A percentile compares a stretch with the other conserved stretches of the same genome.
phyloP scores from a whole-genome alignment of 2,888 invertebrate genomes.

The Bibio marci region DNA sequence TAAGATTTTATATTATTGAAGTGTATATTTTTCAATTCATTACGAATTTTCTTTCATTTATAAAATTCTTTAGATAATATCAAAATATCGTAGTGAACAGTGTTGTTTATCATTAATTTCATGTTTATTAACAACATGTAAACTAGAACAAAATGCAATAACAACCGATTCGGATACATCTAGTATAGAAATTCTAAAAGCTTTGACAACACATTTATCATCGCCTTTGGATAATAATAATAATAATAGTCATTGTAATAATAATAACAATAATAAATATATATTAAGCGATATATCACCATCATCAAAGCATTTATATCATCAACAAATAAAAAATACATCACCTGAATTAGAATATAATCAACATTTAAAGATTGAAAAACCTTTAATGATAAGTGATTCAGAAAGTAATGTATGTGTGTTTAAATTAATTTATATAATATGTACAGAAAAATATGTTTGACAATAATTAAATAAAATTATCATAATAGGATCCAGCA shows the following conservation, averaged over 20 bases:
- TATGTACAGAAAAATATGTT: no score
- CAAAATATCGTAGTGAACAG: constrained; percentile 48
- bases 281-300: background rate
- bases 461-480: constrained; percentile 3
- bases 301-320: background rate
- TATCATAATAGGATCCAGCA: constrained; percentile 8
- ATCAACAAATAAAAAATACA: constrained; percentile 1
- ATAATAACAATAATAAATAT: background rate
- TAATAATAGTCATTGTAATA: background rate
- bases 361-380: background rate
- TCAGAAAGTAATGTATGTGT: constrained; percentile 4
- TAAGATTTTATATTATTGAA: constrained; percentile 17
- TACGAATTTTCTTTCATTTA: background rate
- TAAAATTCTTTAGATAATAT: constrained; percentile 32
- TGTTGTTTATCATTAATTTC: constrained; percentile 44
- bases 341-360: background rate
- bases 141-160: constrained; percentile 9
- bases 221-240: constrained; percentile 7
- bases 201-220: constrained; percentile 19
- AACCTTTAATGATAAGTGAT: constrained; percentile 1
- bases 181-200: constrained; percentile 24
- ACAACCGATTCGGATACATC: constrained; percentile 20
- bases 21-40: background rate
- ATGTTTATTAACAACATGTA: constrained; percentile 12
- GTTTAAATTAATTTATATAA: no score